A percentile compares a stretch with the other conserved stretches of the same genome.
Evolutionary conservation across 2,797 vertebrate species (phyloP).

Genomic region (Phoebastria nigripes): DNA sequence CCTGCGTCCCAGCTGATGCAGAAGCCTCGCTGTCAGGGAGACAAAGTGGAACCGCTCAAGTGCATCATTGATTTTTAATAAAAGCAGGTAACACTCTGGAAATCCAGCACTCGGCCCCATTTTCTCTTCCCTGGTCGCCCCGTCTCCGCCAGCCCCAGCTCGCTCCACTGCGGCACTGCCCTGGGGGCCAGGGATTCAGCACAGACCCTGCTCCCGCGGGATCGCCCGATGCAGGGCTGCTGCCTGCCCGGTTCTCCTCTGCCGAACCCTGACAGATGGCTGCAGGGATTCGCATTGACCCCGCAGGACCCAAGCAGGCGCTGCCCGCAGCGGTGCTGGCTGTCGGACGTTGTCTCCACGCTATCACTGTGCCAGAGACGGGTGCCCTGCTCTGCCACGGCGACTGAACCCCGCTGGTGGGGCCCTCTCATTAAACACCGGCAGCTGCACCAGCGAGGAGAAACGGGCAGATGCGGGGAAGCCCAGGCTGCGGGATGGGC

Average conservation of each 20-base stretch:
- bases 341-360: rapidly evolving
- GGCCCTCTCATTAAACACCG: rapidly evolving
- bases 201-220: rapidly evolving
- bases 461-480: rapidly evolving
- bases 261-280: rapidly evolving
- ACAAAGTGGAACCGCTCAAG: slow-evolving; percentile 22
- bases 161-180: neutral
- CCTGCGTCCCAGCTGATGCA: neutral
- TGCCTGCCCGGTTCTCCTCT: neutral
- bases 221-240: rapidly evolving
- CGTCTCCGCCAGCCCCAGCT: neutral
- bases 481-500: rapidly evolving
- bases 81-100: neutral
- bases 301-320: neutral
- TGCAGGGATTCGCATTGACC: rapidly evolving
- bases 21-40: slow-evolving; percentile 23
- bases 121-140: neutral
- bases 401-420: rapidly evolving
- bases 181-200: neutral
- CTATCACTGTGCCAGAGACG: neutral
- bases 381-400: neutral
- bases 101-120: neutral
- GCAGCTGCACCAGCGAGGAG: rapidly evolving
- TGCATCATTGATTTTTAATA: slow-evolving; percentile 52
- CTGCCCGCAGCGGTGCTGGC: rapidly evolving